These are phyloP conservation scores for Tinamus guttatus DNA, from an alignment of 2,113 vertebrate genomes.

Conservation along the genomic window DNA sequence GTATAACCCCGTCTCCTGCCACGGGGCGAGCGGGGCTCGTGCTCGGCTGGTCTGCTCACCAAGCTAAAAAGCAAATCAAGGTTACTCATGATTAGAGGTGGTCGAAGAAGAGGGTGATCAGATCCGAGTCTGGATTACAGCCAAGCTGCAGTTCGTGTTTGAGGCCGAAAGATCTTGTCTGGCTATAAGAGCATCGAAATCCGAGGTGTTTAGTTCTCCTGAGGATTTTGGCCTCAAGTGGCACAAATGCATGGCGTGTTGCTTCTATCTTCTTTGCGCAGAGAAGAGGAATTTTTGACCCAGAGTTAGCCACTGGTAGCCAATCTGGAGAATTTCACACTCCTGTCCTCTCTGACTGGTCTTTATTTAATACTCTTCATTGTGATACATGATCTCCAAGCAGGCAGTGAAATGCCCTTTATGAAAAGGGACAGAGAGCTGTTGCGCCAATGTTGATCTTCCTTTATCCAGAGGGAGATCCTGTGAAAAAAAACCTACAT, in stretches of 20 bases:
- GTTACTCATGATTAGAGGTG: conserved; percentile 64
- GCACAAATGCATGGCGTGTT: not conserved
- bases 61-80: conserved; percentile 56
- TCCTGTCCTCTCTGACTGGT: not conserved
- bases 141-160: not conserved
- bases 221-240: not conserved
- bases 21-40: not conserved
- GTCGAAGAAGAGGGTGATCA: conserved; percentile 1
- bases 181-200: conserved; percentile 21
- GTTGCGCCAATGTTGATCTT: not conserved
- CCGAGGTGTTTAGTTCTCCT: not conserved
- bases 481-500: not conserved
- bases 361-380: conserved; percentile 12
- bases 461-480: not conserved
- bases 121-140: conserved; percentile 35
- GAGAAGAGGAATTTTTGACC: not conserved
- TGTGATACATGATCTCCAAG: not conserved
- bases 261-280: not conserved
- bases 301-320: not conserved
- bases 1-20: conserved; percentile 32
- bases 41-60: conserved; percentile 47
- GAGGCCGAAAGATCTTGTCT: conserved; percentile 29
- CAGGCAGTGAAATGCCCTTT: not conserved
- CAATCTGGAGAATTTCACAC: not conserved
- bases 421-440: not conserved